Percentiles rank a stretch among this genome's conserved stretches.
phyloP scores from a whole-genome alignment of 2,797 vertebrate genomes.

The Onychomys arenicola region DNA sequence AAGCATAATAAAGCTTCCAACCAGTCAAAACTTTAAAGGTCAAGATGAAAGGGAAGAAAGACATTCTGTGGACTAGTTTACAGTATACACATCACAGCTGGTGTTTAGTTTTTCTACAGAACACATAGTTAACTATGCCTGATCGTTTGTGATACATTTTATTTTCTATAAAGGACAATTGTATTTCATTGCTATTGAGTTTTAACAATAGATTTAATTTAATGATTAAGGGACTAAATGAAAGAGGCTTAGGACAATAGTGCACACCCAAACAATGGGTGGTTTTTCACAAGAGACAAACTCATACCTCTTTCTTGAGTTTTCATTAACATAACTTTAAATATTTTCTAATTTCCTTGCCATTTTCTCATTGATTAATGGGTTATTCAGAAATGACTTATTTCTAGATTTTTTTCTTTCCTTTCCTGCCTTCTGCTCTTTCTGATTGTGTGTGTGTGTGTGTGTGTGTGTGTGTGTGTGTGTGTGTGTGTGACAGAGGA shows the following conservation, averaged over 20 bases:
- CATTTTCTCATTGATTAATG: background rate
- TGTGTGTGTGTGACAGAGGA: background rate
- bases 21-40: too few relatives aligned
- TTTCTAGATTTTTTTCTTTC: background rate
- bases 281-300: background rate
- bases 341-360: background rate
- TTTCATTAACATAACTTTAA: background rate
- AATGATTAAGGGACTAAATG: background rate
- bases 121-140: background rate
- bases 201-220: background rate
- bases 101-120: background rate
- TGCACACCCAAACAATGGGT: background rate
- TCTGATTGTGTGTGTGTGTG: background rate
- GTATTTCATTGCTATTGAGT: too few relatives aligned
- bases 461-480: background rate
- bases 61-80: background rate
- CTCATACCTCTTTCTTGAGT: background rate
- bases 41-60: background rate
- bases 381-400: background rate
- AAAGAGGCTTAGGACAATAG: background rate
- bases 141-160: background rate
- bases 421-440: background rate
- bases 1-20: background rate
- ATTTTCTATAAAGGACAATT: background rate
- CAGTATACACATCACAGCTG: background rate